Conservation (phyloP, 2,797 vertebrate genomes). For the Chelmon rostratus region DNA sequence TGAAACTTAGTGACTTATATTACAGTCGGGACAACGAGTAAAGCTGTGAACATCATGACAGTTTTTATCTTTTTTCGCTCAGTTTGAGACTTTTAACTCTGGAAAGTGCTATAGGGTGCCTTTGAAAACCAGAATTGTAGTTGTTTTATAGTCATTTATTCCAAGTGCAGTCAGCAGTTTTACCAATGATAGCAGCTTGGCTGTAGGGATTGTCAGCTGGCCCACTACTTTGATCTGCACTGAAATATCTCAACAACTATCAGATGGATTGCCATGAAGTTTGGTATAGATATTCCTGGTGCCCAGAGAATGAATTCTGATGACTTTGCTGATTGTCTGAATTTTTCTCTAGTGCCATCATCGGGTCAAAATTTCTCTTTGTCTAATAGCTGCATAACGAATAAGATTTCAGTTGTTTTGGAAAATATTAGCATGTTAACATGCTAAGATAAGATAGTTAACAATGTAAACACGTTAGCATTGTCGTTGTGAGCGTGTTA, state of each 20-base stretch:
- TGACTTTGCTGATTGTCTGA: too few species aligned
- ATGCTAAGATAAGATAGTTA: too few species aligned
- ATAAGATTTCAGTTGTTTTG: too few species aligned
- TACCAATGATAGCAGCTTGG: background rate
- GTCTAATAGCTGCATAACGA: background rate
- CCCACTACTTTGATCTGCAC: background rate
- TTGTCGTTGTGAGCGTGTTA: too few species aligned
- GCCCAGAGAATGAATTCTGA: too few species aligned
- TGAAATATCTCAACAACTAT: too few species aligned
- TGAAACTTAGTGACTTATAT: background rate
- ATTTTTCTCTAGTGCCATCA: background rate
- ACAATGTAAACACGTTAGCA: too few species aligned
- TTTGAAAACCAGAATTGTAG: background rate
- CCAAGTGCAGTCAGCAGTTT: background rate
- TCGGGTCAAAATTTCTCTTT: background rate
- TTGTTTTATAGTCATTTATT: constrained; percentile 5
- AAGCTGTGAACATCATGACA: background rate
- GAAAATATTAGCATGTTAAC: too few species aligned
- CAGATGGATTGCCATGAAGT: too few species aligned
- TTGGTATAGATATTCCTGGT: too few species aligned
- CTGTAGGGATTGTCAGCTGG: background rate
- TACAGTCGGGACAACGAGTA: background rate
- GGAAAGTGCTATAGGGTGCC: background rate
- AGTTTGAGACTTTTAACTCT: background rate
- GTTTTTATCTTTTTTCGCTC: constrained; percentile 8